Base-by-base conservation (phyloP, 2,888 invertebrate genomes). In the Ormyrus nitidulus region DNA sequence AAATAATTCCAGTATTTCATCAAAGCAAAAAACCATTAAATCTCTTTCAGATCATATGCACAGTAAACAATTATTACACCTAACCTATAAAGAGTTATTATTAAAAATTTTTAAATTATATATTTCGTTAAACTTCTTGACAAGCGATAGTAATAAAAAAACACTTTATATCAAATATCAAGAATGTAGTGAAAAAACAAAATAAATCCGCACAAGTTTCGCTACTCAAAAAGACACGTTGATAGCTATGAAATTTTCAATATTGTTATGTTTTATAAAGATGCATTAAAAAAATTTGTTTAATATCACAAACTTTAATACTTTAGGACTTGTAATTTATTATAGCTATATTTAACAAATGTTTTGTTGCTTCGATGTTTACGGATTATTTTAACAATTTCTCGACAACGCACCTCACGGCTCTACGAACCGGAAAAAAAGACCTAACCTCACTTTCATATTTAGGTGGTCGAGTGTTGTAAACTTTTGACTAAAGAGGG, bases 391-490 rank as follows among this genome's bases (percentile, higher is more conserved):
- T 83, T 84, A 66, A 64, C 64, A 73, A 76, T 65, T 64, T 73
- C 51, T 73, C 13, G 34, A 70, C 80, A 84, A 84, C 85, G 81
- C 84, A 89, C 88, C 89, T 89, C 83, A 83, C 87, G 85, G 85
- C 79, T 85, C 84, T 83, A 82, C 77, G 84, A 84, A 86, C 86
- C 87, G 84, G 85, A 83, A 85, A 86, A 86, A 88, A 88, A 86
- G 86, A 72, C 51, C 62, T 81, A 82, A 80, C 82, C 82, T 77
- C 59, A 71, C 76, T 70, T 58, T 72, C 44, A n/a, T 56, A 51
- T 10, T 51, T n/a, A 44, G 8, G 56, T 65, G 46, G 56, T 46
- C 44, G 54, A 6, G n/a, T 68, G 19, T 53, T 78, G 74, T 10
- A 13, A 56, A 49, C 8, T 59, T 62, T 75, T 54, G 6, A 53